Conservation (phyloP, 1,140 invertebrate species). For the Copidosoma floridanum region DNA sequence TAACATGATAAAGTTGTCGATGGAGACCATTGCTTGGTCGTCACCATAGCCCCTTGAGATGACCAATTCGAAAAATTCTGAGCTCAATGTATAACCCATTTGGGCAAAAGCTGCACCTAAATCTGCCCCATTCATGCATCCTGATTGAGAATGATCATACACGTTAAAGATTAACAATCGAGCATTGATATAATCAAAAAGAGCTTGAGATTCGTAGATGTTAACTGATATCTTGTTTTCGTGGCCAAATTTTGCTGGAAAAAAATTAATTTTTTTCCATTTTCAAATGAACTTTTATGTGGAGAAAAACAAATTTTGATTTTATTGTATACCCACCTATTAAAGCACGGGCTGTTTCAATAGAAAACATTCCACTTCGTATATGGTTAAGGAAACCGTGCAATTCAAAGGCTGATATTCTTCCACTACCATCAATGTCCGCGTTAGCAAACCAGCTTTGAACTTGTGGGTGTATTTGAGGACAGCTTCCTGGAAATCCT, state of each 20-base stretch:
- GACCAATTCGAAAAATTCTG: constrained; percentile 74
- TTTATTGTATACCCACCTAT: constrained; percentile 73
- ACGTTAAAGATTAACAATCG: constrained; percentile 81
- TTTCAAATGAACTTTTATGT: too few relatives aligned
- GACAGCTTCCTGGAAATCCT: too few relatives aligned
- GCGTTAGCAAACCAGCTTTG: constrained; percentile 81
- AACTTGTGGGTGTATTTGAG: constrained; percentile 64
- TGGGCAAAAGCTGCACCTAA: constrained; percentile 73
- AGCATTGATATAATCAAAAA: constrained; percentile 87
- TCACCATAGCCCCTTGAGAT: constrained; percentile 67
- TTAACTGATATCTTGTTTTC: constrained; percentile 85
- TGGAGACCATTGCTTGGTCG: constrained; percentile 66
- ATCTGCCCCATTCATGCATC: constrained; percentile 78
- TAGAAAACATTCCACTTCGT: constrained; percentile 82
- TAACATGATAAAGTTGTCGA: constrained; percentile 85
- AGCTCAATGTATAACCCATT: constrained; percentile 86
- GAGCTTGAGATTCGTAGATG: constrained; percentile 78
- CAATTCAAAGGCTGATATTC: constrained; percentile 77
- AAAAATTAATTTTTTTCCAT: too few relatives aligned
- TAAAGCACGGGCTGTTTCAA: constrained; percentile 82
- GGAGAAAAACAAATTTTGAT: too few relatives aligned
- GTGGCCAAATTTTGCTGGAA: constrained; percentile 70
- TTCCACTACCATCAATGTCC: constrained; percentile 79
- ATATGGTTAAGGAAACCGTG: constrained; percentile 80
- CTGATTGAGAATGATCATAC: constrained; percentile 80